Evolutionary conservation across 2,797 vertebrate species (phyloP), one percentile per base, ranked within the genome.

Genomic region (Acanthopagrus latus): DNA sequence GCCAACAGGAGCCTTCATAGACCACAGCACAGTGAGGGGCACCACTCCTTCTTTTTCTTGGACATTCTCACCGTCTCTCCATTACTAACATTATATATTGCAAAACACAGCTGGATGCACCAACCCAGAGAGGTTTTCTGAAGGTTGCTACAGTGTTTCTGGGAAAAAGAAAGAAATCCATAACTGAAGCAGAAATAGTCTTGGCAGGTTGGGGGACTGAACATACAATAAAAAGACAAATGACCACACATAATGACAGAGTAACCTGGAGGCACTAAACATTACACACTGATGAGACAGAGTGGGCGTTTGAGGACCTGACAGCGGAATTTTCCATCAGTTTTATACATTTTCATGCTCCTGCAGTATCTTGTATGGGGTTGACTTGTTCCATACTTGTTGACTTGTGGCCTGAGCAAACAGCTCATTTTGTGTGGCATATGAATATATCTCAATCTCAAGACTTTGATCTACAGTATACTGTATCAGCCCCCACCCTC

Each of bases 381-480:
- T 8, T 64, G 46, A 71, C 27, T 41, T 55, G 25, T 46, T 54
- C 21, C 27, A 9, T 25, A 29, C 23, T 41, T 66, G 67, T 50
- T 71, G 75, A 86, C 79, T 82, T 80, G 76, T 89, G 66, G 85
- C 87, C 71, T 90, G 77, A 92, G 76, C 82, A 91, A 89, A 91
- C 64, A 76, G 66, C 54, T 63, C 47, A 51, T 76, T 71, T 71
- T 78, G 46, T 79, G 47, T 65, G 47, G 67, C 86, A 86, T 87
- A 80, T 83, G 81, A 83, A 84, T 87, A 87, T 68, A 79, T 83
- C 71, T 77, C 51, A 59, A 80, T 72, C 48, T 23, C 57, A 6
- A 46, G 47, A 68, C 81, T 85, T 88, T 85, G 71, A 85, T 83
- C 76, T 75, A 12, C 25, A 33, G 33, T 33, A 33, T 33, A 69